phyloP scores from a whole-genome alignment of 2,113 vertebrate genomes.

The Xenotilapia longispinis region DNA sequence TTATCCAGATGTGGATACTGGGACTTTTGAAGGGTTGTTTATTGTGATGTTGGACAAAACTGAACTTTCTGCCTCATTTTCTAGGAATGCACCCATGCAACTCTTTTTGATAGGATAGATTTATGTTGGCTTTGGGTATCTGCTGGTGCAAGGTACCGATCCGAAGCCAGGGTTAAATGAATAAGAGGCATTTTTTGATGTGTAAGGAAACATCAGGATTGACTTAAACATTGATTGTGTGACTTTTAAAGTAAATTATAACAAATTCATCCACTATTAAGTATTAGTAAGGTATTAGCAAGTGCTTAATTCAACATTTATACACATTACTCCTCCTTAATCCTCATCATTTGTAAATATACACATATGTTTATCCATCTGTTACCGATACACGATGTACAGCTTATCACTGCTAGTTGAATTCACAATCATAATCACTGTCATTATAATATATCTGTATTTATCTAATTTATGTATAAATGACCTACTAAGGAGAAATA shows the following conservation, averaged over 20 bases:
- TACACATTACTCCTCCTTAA: not conserved
- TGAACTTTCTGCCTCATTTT: not conserved
- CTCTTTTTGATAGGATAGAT: not conserved
- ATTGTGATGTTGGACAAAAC: not conserved
- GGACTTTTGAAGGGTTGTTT: not conserved
- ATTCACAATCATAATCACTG: not conserved
- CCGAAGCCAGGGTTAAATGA: accelerated
- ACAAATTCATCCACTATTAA: not conserved
- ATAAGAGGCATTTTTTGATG: not conserved
- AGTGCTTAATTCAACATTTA: accelerated
- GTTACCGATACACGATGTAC: not conserved
- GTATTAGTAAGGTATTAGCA: not conserved
- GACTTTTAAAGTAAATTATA: not conserved
- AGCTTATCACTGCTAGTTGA: not conserved
- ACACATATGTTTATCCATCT: not conserved
- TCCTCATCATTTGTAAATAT: accelerated
- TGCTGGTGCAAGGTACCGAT: not conserved
- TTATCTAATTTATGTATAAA: not conserved
- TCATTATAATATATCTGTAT: not conserved
- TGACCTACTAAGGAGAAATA: not conserved
- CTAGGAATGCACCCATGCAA: not conserved
- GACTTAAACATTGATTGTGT: not conserved
- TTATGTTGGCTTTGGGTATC: not conserved
- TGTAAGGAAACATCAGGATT: not conserved
- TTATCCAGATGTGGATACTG: not conserved